A percentile compares a stretch with the other conserved stretches of the same genome.
Evolutionary conservation across 1,140 invertebrate genomes (phyloP).

Genomic region (Sinella curviseta): DNA sequence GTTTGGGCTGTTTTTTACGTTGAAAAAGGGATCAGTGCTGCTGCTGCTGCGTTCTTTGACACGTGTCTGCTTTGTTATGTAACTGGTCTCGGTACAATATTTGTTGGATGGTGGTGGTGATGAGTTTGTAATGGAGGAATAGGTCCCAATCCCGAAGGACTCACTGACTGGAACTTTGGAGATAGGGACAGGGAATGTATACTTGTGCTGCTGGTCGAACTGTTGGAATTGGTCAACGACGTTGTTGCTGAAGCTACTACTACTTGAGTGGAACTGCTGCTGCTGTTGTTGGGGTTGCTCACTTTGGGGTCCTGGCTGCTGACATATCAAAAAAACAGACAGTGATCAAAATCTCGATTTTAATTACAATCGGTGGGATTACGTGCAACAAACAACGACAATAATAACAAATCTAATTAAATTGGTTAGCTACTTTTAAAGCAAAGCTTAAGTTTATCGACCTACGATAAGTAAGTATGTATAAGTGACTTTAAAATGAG

Average conservation of each 20-base stretch:
- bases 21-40: not conserved
- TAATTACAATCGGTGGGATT: not conserved
- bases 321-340: constrained; percentile 33
- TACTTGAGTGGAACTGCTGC: not conserved
- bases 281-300: not conserved
- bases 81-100: constrained; percentile 52
- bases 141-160: constrained; percentile 33
- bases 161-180: constrained; percentile 44
- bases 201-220: not conserved
- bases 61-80: constrained; percentile 49
- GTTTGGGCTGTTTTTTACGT: not conserved
- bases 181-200: constrained; percentile 37
- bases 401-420: too few relatives aligned
- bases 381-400: not conserved
- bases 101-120: constrained; percentile 29
- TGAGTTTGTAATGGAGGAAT: not conserved
- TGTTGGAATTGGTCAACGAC: constrained; percentile 13
- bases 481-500: too few relatives aligned
- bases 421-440: too few relatives aligned
- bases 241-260: not conserved
- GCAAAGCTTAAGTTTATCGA: too few relatives aligned
- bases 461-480: too few relatives aligned
- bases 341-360: not conserved
- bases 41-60: not conserved
- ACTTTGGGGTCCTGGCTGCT: constrained; percentile 26